These are phyloP conservation scores for Laothoe populi DNA, from an alignment of 2,888 invertebrate genomes.

Conservation along the genomic window DNA sequence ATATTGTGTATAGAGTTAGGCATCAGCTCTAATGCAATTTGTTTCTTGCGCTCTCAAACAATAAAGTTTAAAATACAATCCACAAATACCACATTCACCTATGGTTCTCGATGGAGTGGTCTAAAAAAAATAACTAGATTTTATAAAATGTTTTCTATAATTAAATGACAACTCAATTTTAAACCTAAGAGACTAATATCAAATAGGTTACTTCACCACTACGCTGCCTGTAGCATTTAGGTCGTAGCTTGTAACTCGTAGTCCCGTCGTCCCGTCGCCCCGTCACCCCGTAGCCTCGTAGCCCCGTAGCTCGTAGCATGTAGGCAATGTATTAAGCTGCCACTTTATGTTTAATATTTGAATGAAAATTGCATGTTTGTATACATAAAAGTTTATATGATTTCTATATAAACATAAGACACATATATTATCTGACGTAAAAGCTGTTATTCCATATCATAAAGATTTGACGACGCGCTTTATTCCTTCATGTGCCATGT, in stretches of 20 bases:
- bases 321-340: background rate
- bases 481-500: slow-evolving; percentile 9
- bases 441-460: slow-evolving; percentile 19
- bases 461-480: slow-evolving; percentile 25
- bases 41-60: no score
- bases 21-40: no score
- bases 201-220: no score
- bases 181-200: background rate
- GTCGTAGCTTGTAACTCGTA: no score
- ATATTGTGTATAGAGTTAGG: no score
- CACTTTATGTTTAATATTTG: background rate
- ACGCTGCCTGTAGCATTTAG: no score
- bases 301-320: background rate
- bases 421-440: slow-evolving; percentile 22
- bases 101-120: no score
- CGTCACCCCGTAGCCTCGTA: no score
- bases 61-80: no score
- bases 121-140: background rate
- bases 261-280: no score
- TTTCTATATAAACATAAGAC: slow-evolving; percentile 7
- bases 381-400: slow-evolving; percentile 1
- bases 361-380: background rate
- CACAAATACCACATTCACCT: no score
- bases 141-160: background rate
- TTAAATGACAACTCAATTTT: background rate